Conservation (phyloP, 2,797 vertebrate species). For the Siniperca obscura region DNA sequence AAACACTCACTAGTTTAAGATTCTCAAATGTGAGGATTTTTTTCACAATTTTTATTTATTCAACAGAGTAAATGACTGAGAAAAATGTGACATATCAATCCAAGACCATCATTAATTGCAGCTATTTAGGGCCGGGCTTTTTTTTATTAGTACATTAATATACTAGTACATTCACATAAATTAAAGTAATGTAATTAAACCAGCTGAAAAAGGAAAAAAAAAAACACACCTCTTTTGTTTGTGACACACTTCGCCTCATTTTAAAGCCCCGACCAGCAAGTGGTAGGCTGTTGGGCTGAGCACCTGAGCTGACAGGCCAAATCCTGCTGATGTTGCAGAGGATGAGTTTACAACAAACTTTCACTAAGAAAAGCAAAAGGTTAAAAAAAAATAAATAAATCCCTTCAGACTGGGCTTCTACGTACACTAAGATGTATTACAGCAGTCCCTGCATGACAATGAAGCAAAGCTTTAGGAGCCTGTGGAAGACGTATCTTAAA, state of each 20-base stretch:
- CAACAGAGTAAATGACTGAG: no score
- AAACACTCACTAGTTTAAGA: no score
- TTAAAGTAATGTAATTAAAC: not conserved
- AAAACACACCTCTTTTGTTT: not conserved
- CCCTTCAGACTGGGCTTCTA: not conserved
- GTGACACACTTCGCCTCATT: not conserved
- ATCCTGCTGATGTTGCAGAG: not conserved
- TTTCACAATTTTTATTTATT: no score
- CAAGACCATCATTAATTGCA: no score
- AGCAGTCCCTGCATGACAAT: not conserved
- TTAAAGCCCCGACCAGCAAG: not conserved
- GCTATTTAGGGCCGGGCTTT: no score
- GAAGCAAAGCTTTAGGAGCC: not conserved
- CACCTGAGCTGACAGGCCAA: not conserved
- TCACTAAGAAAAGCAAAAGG: slow-evolving; percentile 7
- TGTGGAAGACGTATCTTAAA: not conserved
- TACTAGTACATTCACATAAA: no score
- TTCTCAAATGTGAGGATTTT: no score
- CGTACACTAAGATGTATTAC: not conserved
- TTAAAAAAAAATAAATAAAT: slow-evolving; percentile 11
- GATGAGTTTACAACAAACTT: not conserved
- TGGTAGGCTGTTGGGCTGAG: not conserved
- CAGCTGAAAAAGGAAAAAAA: not conserved
- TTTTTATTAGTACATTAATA: no score
- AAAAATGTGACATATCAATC: no score